Percentiles rank a stretch among this genome's conserved stretches.
These are phyloP conservation scores for Drosophila ercepeae DNA, from an alignment of 1,140 invertebrate species.

Conservation along the genomic window DNA sequence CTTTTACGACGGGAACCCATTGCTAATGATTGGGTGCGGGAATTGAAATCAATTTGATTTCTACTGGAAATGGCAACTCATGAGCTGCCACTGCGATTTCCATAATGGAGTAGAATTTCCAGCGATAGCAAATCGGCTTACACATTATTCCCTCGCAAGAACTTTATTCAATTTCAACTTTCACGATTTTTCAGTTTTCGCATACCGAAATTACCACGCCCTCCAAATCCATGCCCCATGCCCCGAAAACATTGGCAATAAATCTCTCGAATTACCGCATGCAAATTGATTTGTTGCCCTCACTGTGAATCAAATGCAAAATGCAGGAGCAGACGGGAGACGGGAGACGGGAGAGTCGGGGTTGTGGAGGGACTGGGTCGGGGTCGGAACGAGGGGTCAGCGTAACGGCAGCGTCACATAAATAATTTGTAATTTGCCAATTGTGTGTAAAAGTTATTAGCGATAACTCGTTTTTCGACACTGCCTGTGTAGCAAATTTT, in stretches of 20 bases:
- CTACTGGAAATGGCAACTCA: conserved; percentile 29
- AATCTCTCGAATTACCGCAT: conserved; percentile 66
- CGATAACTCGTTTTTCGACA: conserved; percentile 69
- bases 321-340: conserved; percentile 10
- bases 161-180: conserved; percentile 34
- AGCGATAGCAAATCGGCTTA: conserved; percentile 43
- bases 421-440: conserved; percentile 81
- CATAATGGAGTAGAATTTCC: conserved; percentile 11
- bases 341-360: no score
- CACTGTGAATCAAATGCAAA: conserved; percentile 66
- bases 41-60: conserved; percentile 42
- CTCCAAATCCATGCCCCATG: conserved; percentile 5
- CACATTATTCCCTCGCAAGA: conserved; percentile 9
- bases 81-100: conserved; percentile 24
- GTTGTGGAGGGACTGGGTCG: no score
- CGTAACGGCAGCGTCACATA: conserved; percentile 45
- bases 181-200: conserved; percentile 40
- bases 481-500: conserved; percentile 4
- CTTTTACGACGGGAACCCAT: conserved; percentile 25
- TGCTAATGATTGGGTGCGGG: conserved; percentile 30
- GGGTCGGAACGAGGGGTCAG: no score
- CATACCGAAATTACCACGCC: conserved; percentile 12
- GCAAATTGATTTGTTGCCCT: conserved; percentile 79
- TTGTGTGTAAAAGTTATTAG: conserved; percentile 74
- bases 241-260: conserved; percentile 46